Evolutionary conservation across 2,113 vertebrate genomes (phyloP), one percentile per base, ranked within the genome.

Genomic region (Pachyramphus minor): DNA sequence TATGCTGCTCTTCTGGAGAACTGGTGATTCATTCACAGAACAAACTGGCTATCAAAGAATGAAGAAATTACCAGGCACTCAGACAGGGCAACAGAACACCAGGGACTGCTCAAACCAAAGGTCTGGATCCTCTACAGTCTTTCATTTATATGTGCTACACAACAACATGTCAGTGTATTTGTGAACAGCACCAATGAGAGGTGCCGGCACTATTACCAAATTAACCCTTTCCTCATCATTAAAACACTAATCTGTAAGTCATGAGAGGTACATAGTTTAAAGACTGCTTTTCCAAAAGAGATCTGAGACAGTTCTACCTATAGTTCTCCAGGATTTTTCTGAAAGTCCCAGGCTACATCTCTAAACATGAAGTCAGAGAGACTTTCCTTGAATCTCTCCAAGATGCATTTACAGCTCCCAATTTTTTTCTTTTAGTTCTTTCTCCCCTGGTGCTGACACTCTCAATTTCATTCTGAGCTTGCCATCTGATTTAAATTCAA

Each of bases 101-200:
- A 8, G 19, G 28, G 35, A 74, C 23, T 35, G 25, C 56, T 75
- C 27, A 41, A 14, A 49, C 3, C 44, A 76, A n/a, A 19, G 49
- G 5, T 55, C 41, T 58, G 28, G 41, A 53, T 45, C 23, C 31
- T 58, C 24, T 63, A 42, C 3, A 45, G 60, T 19, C 50, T 30
- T n/a, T 1, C 1, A 22, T 37, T 77, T 59, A 3, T 3, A 9
- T 1, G 15, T 30, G 21, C 35, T 23, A 27, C 0, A 0, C 56
- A 74, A 22, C 0, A 8, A 53, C 6, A 33, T 2, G 3, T 22
- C 71, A 62, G 31, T 7, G 8, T 7, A 18, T 33, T 71, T 6
- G 5, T 44, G 22, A 80, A 30, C 30, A 71, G 27, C 24, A 69
- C 14, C 37, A 58, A n/a, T 11, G 14, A 73, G 92, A 67, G 33